Evolutionary conservation across 2,888 invertebrate species (phyloP).

Genomic region (Rotaria macrura): DNA sequence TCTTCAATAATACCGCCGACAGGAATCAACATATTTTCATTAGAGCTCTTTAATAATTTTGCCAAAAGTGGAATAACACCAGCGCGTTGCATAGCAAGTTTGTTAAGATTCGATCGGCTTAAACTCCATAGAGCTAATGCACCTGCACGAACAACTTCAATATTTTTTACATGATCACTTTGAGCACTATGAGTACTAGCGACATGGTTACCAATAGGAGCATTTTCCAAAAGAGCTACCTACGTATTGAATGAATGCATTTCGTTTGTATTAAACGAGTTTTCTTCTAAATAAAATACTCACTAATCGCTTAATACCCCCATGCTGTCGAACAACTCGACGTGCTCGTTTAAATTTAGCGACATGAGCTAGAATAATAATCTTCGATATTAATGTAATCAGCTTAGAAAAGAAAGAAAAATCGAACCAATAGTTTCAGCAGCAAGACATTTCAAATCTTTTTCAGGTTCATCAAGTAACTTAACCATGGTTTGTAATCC

Average conservation of each 20-base stretch:
- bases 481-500: conserved; percentile 58
- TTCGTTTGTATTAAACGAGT: neutral
- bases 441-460: conserved; percentile 72
- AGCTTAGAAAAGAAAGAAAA: too few species aligned
- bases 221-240: neutral
- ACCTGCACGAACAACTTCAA: conserved; percentile 49
- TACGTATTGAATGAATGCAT: too few species aligned
- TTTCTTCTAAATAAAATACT: conserved; percentile 35
- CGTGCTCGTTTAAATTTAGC: conserved; percentile 73
- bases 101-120: conserved; percentile 68
- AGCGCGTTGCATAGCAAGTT: conserved; percentile 57
- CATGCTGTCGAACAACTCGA: conserved; percentile 67
- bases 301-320: conserved; percentile 62
- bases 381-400: neutral
- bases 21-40: conserved; percentile 73
- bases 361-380: conserved; percentile 58
- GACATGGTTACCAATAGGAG: neutral
- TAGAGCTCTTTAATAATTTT: conserved; percentile 66
- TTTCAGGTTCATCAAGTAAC: conserved; percentile 67
- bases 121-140: conserved; percentile 78
- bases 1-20: conserved; percentile 75
- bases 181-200: neutral
- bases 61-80: conserved; percentile 57
- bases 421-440: conserved; percentile 66
- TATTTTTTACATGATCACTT: conserved; percentile 42